Base-by-base conservation (phyloP, 2,888 invertebrate species). In the Ischnura elegans region DNA sequence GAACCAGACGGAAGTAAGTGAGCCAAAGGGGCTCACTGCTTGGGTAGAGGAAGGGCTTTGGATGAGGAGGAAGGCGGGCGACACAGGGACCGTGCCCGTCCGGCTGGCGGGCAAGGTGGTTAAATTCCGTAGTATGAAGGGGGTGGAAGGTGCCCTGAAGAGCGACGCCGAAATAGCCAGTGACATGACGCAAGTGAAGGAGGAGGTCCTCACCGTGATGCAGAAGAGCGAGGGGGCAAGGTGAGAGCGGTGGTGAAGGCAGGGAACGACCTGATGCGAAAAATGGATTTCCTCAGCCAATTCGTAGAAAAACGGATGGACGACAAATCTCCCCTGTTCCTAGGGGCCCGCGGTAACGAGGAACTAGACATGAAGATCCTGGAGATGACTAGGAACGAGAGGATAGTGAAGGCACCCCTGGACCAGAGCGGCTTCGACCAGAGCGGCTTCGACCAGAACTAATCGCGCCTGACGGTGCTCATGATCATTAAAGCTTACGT, bases 221-320 rank as follows among this genome's bases (percentile, higher is more conserved):
- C 87, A 94, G 85, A 94, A 94, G 87, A 87, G 86, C 36, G 94
- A 94, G 76, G 55, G 55, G 13, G 94, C 2, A 94, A 94, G 93
- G 76, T 94, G 0, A 43, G 93, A 0, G 47, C 90, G 0, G 94
- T 94, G 10, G 94, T 94, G 0, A 94, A 94, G 43, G 93, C 93
- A 0, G 93, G 93, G 0, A 94, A 94, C 93, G 51, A 0, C 0
- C 55, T 94, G 0, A 86, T 93, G 42, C 36, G 93, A 0, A 87
- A 86, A 45, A 94, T 94, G 94, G 94, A 94, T 42, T 94, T 29
- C 61, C 85, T 94, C 0, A 55, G 55, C 55, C 55, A 55, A 21
- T 55, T 55, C 21, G 19, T 55, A 13, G 55, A 55, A 21, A 6
- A 19, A 19, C 55, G 55, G 6, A 55, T 13, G 10, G 55, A 55